Conservation (phyloP, 2,888 invertebrate genomes). For the Clitarchus hookeri region DNA sequence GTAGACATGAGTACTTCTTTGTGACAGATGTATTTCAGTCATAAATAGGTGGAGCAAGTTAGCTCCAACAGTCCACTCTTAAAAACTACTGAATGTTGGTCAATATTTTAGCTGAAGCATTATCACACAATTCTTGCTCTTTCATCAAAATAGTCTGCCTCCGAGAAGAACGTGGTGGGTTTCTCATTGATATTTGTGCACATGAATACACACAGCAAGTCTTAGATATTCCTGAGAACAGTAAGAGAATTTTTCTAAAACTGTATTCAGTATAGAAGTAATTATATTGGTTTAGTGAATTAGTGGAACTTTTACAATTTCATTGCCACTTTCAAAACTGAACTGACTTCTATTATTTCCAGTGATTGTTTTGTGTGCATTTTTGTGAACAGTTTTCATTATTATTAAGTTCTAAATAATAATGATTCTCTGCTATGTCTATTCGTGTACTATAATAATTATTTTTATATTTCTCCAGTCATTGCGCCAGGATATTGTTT, state of each 20-base stretch:
- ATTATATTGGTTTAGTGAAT: neutral
- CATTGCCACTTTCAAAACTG: neutral
- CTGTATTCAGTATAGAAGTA: neutral
- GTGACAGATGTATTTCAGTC: neutral
- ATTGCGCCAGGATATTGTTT: neutral
- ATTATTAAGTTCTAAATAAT: neutral
- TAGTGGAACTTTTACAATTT: neutral
- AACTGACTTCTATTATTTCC: neutral
- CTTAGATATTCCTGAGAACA: slow-evolving; percentile 1
- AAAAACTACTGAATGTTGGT: neutral
- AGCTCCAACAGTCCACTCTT: no score
- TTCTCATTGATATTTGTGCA: neutral
- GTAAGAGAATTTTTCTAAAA: neutral
- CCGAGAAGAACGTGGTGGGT: neutral
- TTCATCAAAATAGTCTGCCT: neutral
- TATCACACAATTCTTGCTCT: neutral
- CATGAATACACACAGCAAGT: neutral
- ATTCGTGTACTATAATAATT: neutral
- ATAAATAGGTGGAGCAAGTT: neutral
- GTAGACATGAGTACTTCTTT: no score
- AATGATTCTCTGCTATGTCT: neutral
- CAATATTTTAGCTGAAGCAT: neutral
- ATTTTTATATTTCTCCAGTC: slow-evolving; percentile 11
- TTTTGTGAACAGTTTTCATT: neutral
- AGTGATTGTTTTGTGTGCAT: neutral